A percentile compares a stretch with the other conserved stretches of the same genome.
These are phyloP conservation scores for Scartelaos histophorus DNA, from an alignment of 2,113 vertebrate species.

Conservation along the genomic window DNA sequence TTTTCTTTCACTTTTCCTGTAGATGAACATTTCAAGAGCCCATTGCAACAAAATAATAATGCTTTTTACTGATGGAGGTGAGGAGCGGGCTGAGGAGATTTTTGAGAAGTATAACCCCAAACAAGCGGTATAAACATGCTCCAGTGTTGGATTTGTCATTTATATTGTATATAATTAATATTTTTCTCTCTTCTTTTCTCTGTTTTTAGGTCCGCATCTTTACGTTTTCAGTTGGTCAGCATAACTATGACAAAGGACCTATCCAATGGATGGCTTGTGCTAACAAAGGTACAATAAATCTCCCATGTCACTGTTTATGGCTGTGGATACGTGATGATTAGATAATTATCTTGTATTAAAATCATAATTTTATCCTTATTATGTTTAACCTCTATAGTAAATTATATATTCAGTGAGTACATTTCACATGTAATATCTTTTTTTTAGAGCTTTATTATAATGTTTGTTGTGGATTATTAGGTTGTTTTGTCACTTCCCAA, in stretches of 20 bases:
- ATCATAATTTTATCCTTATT: background rate
- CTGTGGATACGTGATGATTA: background rate
- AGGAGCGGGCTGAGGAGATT: slow-evolving; percentile 93
- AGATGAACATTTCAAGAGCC: slow-evolving; percentile 89
- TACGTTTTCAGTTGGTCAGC: slow-evolving; percentile 96
- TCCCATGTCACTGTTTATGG: background rate
- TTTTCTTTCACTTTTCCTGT: background rate
- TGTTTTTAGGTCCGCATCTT: slow-evolving; percentile 90
- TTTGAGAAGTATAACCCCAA: slow-evolving; percentile 89
- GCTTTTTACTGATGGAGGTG: slow-evolving; percentile 97
- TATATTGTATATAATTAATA: background rate
- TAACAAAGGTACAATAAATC: slow-evolving; percentile 86
- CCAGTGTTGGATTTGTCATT: background rate
- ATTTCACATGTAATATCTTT: background rate
- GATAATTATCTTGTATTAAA: background rate
- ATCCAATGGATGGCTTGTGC: slow-evolving; percentile 97
- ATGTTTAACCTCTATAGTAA: too few species aligned
- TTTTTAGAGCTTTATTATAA: too few species aligned
- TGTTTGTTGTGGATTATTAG: too few species aligned
- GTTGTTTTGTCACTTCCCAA: background rate
- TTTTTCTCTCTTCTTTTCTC: background rate
- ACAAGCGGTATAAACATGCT: slow-evolving; percentile 77
- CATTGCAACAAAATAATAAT: slow-evolving; percentile 99
- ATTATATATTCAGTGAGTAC: too few species aligned
- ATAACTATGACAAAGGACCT: slow-evolving; percentile 97